These are phyloP conservation scores for Drosophila austrosaltans DNA, from an alignment of 2,888 invertebrate genomes.

Conservation along the genomic window DNA sequence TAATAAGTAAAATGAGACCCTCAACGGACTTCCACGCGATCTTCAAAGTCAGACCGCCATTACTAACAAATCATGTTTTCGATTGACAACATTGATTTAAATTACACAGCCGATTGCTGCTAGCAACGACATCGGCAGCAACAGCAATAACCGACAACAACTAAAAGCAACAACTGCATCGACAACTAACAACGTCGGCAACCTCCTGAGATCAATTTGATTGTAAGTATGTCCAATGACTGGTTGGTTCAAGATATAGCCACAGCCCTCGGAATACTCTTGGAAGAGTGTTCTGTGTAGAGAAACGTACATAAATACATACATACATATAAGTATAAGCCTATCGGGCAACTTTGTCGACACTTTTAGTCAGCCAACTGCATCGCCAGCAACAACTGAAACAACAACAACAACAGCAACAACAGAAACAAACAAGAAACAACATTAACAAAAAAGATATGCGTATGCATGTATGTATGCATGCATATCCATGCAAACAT, in stretches of 20 bases:
- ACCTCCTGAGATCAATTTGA: slow-evolving; percentile 64
- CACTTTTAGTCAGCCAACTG: slow-evolving; percentile 73
- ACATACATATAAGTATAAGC: slow-evolving; percentile 42
- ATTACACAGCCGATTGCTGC: slow-evolving; percentile 79
- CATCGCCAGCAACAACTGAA: slow-evolving; percentile 32
- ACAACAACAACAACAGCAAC: slow-evolving; percentile 33
- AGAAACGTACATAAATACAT: neutral
- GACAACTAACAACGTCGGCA: slow-evolving; percentile 46
- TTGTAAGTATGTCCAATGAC: slow-evolving; percentile 51
- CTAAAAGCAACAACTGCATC: slow-evolving; percentile 35
- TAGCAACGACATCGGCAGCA: slow-evolving; percentile 54
- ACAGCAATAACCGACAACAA: slow-evolving; percentile 53
- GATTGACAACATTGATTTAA: slow-evolving; percentile 82
- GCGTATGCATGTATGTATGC: slow-evolving; percentile 10
- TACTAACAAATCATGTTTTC: slow-evolving; percentile 80
- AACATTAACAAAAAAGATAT: slow-evolving; percentile 38
- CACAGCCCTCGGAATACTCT: slow-evolving; percentile 47
- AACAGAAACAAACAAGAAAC: slow-evolving; percentile 22
- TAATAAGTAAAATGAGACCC: slow-evolving; percentile 48
- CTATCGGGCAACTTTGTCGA: slow-evolving; percentile 80
- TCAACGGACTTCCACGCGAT: slow-evolving; percentile 40
- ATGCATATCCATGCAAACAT: neutral
- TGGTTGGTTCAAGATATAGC: slow-evolving; percentile 33
- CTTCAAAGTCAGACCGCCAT: slow-evolving; percentile 77
- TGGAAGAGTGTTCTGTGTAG: slow-evolving; percentile 41